Evolutionary conservation across 1,140 invertebrate genomes (phyloP).

Genomic region (Drosophila chauvacae): DNA sequence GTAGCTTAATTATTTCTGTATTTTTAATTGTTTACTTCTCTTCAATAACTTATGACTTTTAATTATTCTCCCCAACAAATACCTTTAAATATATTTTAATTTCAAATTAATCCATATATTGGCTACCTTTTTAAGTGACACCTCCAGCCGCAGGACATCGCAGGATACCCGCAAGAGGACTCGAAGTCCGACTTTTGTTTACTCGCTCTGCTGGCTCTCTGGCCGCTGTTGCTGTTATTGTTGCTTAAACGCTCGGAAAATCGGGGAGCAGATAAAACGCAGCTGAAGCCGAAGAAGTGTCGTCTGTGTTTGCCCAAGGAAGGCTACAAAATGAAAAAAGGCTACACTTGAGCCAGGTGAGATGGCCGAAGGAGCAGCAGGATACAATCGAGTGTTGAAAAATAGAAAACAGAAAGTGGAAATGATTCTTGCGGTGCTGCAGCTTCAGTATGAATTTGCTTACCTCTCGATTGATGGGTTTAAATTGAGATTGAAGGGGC

Average conservation of each 20-base stretch:
- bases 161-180: conserved; percentile 1
- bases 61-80: neutral
- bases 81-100: neutral
- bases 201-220: conserved; percentile 25
- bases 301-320: conserved; percentile 61
- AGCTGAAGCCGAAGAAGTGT: conserved; percentile 68
- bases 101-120: neutral
- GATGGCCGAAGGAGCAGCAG: conserved; percentile 4
- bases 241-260: conserved; percentile 75
- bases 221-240: conserved; percentile 54
- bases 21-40: neutral
- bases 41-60: neutral
- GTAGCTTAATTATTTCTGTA: neutral
- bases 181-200: conserved; percentile 57
- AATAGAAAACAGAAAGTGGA: neutral
- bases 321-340: conserved; percentile 11
- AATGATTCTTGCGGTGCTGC: conserved; percentile 16
- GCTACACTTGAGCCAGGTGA: conserved; percentile 46
- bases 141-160: neutral
- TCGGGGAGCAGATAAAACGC: conserved; percentile 71
- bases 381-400: conserved; percentile 20
- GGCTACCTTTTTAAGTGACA: neutral
- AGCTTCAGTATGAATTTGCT: conserved; percentile 20
- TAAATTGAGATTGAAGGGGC: conserved; percentile 27
- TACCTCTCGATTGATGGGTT: conserved; percentile 23